Evolutionary conservation across 30 jellyfish, hydroid and myxozoan genomes (phyloP).

Genomic region (Pseudorhiza aurosa): DNA sequence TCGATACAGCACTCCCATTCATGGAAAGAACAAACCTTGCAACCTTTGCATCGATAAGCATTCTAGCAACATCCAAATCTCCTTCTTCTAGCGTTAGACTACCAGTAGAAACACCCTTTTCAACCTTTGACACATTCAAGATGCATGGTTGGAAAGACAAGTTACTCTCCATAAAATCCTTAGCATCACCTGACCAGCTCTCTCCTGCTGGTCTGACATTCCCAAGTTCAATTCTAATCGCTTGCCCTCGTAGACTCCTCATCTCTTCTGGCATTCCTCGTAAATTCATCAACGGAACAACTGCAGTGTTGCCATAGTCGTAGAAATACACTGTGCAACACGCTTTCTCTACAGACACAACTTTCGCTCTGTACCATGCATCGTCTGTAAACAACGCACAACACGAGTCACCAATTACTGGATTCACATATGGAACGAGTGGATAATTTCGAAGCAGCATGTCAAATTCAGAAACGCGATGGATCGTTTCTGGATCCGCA

Average conservation of each 20-base stretch:
- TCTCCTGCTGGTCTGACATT: conserved; percentile 31
- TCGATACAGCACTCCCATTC: neutral
- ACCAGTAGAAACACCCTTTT: neutral
- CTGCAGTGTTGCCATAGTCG: conserved; percentile 34
- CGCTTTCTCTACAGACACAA: conserved; percentile 20
- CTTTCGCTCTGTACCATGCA: conserved; percentile 75
- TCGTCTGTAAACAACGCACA: conserved; percentile 56
- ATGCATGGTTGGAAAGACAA: conserved; percentile 25
- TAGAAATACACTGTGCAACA: conserved; percentile 22
- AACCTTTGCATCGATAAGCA: conserved; percentile 14
- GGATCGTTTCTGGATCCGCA: conserved; percentile 38
- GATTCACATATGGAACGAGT: neutral
- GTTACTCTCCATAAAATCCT: conserved; percentile 18
- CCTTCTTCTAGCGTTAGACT: neutral
- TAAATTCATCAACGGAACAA: conserved; percentile 8
- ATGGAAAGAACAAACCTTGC: neutral
- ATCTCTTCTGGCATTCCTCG: conserved; percentile 70
- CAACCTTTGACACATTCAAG: neutral
- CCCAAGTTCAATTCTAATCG: conserved; percentile 45
- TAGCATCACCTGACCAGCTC: conserved; percentile 7
- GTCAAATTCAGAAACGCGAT: conserved; percentile 24
- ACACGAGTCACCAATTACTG: conserved; percentile 31
- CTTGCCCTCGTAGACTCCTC: conserved; percentile 66
- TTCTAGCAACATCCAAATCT: conserved; percentile 1
- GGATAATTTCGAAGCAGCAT: neutral